A percentile compares a stretch with the other conserved stretches of the same genome.
phyloP scores from a whole-genome alignment of 2,888 invertebrate species.

The Sarcophaga carnaria region DNA sequence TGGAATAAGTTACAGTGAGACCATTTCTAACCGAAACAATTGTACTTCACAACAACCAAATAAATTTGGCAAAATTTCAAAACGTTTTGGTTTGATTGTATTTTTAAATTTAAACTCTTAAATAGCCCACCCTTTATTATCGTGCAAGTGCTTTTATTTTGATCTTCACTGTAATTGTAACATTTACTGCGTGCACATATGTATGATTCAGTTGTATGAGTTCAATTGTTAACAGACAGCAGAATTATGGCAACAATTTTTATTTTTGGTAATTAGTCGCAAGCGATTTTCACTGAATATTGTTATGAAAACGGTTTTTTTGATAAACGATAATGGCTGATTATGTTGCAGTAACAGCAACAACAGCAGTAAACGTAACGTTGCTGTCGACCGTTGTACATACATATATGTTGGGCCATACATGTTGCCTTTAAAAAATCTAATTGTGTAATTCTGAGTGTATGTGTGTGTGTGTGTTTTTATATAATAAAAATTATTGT shows the following conservation, averaged over 20 bases:
- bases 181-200: not conserved
- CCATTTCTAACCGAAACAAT: no score
- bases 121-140: no score
- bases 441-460: not conserved
- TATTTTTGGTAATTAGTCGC: slow-evolving; percentile 74
- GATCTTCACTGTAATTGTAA: no score
- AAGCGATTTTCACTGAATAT: slow-evolving; percentile 59
- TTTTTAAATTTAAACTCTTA: no score
- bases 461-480: not conserved
- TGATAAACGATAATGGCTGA: slow-evolving; percentile 79
- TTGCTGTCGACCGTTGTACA: not conserved
- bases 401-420: slow-evolving; percentile 5
- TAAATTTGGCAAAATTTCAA: no score
- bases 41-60: no score
- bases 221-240: slow-evolving; percentile 54
- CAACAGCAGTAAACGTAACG: not conserved
- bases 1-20: no score
- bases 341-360: slow-evolving; percentile 70
- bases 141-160: no score
- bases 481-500: slow-evolving; percentile 50
- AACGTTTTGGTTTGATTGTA: no score
- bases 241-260: slow-evolving; percentile 71
- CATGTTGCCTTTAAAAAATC: not conserved
- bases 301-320: slow-evolving; percentile 60
- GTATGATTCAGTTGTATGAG: not conserved